Evolutionary conservation across 2,797 vertebrate genomes (phyloP).

Genomic region (Manis pentadactyla): DNA sequence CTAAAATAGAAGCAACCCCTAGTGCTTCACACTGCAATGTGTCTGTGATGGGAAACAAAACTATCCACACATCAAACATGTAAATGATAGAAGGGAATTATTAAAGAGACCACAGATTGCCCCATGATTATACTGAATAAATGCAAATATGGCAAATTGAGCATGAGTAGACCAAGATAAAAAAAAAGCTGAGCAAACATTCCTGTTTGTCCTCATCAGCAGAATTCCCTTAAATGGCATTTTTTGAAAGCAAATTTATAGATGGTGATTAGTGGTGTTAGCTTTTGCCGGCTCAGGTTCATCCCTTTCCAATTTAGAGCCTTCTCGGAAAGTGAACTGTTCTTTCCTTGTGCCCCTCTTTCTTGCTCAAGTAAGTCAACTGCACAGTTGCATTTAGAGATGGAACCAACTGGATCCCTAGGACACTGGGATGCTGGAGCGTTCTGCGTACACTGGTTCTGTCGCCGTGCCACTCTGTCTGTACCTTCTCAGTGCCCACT

Average conservation of each 20-base stretch:
- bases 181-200: constrained; percentile 72
- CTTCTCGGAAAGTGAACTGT: neutral
- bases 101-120: constrained; percentile 41
- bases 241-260: constrained; percentile 73
- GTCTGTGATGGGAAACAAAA: constrained; percentile 4
- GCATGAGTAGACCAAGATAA: constrained; percentile 41
- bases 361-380: neutral
- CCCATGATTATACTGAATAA: constrained; percentile 54
- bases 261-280: constrained; percentile 13
- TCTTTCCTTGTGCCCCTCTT: neutral
- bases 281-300: neutral
- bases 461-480: neutral
- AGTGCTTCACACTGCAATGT: neutral
- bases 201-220: constrained; percentile 59
- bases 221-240: constrained; percentile 66
- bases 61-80: neutral
- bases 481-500: rapidly evolving
- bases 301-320: constrained; percentile 12
- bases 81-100: constrained; percentile 14
- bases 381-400: neutral
- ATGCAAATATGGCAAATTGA: constrained; percentile 59
- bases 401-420: neutral
- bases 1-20: neutral
- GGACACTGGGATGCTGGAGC: rapidly evolving
- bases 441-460: neutral